Percentiles rank a stretch among this genome's conserved stretches.
These are phyloP conservation scores for Eulithis prunata DNA, from an alignment of 2,888 invertebrate species.

Conservation along the genomic window DNA sequence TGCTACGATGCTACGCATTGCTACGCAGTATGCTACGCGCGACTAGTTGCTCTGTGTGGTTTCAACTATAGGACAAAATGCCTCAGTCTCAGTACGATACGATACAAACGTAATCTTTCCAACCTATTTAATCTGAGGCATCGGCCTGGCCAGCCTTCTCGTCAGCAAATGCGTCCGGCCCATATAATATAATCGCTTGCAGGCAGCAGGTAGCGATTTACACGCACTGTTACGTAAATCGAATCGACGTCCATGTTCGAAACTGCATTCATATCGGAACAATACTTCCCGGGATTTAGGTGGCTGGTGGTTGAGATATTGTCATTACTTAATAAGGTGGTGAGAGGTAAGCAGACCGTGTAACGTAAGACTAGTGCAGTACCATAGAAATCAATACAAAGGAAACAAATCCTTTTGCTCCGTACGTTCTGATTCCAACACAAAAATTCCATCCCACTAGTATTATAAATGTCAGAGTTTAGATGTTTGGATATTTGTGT, in stretches of 20 bases:
- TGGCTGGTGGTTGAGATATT: background rate
- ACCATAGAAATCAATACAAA: too few relatives aligned
- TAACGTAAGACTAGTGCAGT: too few relatives aligned
- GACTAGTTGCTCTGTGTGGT: background rate
- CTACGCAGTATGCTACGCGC: background rate
- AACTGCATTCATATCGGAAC: slow-evolving; percentile 3
- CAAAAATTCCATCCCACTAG: too few relatives aligned
- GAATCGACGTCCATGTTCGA: slow-evolving; percentile 15
- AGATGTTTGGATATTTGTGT: too few relatives aligned
- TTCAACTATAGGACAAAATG: too few relatives aligned
- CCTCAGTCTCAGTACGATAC: too few relatives aligned
- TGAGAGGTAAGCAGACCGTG: background rate
- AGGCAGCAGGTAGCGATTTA: slow-evolving; percentile 29
- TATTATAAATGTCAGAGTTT: too few relatives aligned
- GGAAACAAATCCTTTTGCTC: too few relatives aligned
- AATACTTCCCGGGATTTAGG: slow-evolving; percentile 1
- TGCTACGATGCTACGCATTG: slow-evolving; percentile 1
- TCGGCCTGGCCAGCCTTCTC: slow-evolving; percentile 39
- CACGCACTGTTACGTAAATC: slow-evolving; percentile 20
- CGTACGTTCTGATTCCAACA: too few relatives aligned
- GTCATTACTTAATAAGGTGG: slow-evolving; percentile 1
- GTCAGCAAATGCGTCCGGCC: slow-evolving; percentile 43
- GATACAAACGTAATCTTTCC: too few relatives aligned
- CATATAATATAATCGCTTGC: slow-evolving; percentile 48
- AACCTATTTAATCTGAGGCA: background rate